A percentile compares a stretch with the other conserved stretches of the same genome.
These are phyloP conservation scores for Leptinotarsa peninsularis DNA, from an alignment of 2,888 invertebrate species.

Conservation along the genomic window DNA sequence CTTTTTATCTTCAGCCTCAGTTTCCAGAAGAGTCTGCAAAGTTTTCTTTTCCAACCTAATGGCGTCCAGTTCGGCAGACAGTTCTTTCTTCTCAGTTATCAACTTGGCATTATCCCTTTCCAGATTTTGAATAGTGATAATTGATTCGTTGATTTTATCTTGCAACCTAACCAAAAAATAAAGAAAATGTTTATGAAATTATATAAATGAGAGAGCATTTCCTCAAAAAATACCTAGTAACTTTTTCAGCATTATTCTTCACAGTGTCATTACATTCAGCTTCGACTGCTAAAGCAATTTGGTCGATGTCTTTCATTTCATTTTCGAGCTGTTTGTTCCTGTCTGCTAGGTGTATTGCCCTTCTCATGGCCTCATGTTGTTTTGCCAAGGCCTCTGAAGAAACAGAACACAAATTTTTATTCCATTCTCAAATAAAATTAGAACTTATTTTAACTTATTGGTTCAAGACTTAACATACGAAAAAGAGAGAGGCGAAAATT, in stretches of 20 bases:
- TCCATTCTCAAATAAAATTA: too few relatives aligned
- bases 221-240: conserved; percentile 58
- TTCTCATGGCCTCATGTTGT: conserved; percentile 85
- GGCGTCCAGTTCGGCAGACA: conserved; percentile 67
- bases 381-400: conserved; percentile 71
- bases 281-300: conserved; percentile 80
- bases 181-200: conserved; percentile 21
- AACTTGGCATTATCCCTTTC: conserved; percentile 67
- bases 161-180: conserved; percentile 55
- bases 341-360: conserved; percentile 80
- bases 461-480: too few relatives aligned
- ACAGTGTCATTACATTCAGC: conserved; percentile 80
- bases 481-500: too few relatives aligned
- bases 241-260: conserved; percentile 70
- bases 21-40: conserved; percentile 71
- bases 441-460: too few relatives aligned
- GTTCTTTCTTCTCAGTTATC: conserved; percentile 66
- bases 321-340: conserved; percentile 78
- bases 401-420: background rate
- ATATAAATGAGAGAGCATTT: background rate
- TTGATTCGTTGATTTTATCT: conserved; percentile 67
- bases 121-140: conserved; percentile 66
- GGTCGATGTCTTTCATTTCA: conserved; percentile 79
- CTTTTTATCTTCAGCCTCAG: conserved; percentile 70
- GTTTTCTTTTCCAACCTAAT: conserved; percentile 71